Evolutionary conservation across 2,113 vertebrate species (phyloP).

Genomic region (Hydrochoerus hydrochaeris): DNA sequence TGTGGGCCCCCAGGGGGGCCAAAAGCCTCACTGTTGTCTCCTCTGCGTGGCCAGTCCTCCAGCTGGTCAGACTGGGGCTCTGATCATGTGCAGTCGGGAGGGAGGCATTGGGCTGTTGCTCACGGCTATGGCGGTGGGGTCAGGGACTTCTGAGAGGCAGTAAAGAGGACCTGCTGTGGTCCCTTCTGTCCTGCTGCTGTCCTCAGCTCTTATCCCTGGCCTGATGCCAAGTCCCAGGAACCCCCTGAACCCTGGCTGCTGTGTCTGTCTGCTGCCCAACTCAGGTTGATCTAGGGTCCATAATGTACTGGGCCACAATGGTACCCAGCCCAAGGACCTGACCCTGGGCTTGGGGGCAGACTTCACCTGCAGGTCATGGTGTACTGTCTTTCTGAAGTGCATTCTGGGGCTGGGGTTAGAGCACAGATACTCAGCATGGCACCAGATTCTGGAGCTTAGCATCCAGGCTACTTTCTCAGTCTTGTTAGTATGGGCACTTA

Average conservation of each 20-base stretch:
- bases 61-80: too few species aligned
- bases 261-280: background rate
- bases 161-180: background rate
- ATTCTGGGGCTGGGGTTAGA: too few species aligned
- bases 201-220: background rate
- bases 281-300: background rate
- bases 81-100: background rate
- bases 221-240: background rate
- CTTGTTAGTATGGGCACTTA: background rate
- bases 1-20: background rate
- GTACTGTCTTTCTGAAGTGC: background rate
- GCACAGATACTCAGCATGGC: accelerated
- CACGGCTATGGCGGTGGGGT: background rate
- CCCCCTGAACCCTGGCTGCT: background rate
- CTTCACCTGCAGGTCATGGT: too few species aligned
- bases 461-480: background rate
- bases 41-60: background rate
- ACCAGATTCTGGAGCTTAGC: background rate
- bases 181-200: background rate
- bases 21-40: background rate
- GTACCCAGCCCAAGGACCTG: accelerated
- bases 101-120: background rate
- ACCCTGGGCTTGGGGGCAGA: too few species aligned
- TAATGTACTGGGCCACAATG: background rate
- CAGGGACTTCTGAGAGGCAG: background rate